Conservation (phyloP, 2,113 vertebrate genomes). For the Strix uralensis region DNA sequence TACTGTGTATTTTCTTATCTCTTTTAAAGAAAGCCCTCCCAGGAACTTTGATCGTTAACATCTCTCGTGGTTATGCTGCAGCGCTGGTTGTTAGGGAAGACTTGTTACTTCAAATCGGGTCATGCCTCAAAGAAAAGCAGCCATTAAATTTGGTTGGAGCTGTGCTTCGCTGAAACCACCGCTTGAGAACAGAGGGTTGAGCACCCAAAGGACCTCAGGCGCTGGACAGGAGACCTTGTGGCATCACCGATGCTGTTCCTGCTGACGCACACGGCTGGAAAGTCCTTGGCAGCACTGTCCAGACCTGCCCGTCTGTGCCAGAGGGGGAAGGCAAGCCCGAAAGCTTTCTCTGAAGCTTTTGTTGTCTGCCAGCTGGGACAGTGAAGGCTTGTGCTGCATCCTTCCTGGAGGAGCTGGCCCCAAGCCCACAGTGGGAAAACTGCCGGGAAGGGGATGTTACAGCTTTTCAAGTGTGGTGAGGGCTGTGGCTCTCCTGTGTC, state of each 20-base stretch:
- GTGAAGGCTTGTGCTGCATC: neutral
- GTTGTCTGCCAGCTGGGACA: neutral
- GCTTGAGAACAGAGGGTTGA: neutral
- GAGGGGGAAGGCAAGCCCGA: neutral
- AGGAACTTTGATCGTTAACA: neutral
- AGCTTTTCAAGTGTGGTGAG: neutral
- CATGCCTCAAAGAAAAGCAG: neutral
- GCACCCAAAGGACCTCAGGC: neutral
- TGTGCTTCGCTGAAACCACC: neutral
- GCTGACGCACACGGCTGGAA: neutral
- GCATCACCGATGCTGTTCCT: neutral
- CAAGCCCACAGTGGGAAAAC: accelerated
- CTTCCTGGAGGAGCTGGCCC: neutral
- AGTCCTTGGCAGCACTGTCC: neutral
- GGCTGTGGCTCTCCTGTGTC: neutral
- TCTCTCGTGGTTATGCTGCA: neutral
- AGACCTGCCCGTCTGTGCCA: neutral
- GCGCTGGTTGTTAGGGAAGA: neutral
- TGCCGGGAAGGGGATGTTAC: neutral
- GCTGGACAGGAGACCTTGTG: neutral
- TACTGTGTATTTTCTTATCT: neutral
- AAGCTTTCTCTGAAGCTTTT: neutral
- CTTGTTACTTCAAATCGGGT: neutral
- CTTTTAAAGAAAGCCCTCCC: neutral
- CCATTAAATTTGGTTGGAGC: neutral